Base-by-base conservation (phyloP, 2,113 vertebrate genomes). In the Pagrus major region DNA sequence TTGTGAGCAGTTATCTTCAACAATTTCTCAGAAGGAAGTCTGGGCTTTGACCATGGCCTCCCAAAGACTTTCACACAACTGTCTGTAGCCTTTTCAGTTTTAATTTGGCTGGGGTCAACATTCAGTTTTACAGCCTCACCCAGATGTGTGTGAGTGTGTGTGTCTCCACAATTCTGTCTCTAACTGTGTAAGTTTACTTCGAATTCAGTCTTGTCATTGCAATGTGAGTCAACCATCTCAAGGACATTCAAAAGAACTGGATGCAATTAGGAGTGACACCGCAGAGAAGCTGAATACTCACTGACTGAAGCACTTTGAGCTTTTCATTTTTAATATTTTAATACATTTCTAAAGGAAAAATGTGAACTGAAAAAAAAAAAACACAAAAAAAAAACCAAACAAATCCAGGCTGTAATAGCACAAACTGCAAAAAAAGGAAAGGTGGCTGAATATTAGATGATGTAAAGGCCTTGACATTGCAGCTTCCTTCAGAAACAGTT, bases 321-420 rank as follows among this genome's bases (percentile, higher is more conserved):
- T 23, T 73, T 71, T 55, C 23, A 33, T 61, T 74, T 58, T 37
- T 65, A 65, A 86, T 78, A n/a, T n/a, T n/a, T n/a, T n/a, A n/a
- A n/a, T 64, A 6, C n/a, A 70, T 70, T 73, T 73, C 6, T 46
- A 39, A 21, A 11, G 77, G 27, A 51, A 58, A 51, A 58, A 69
- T 41, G 10, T 56, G 7, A 54, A 51, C 31, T 25, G n/a, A n/a
- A n/a, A n/a, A n/a, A n/a, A n/a, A n/a, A n/a, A n/a, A n/a, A n/a
- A n/a, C 35, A 65, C 33, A 35, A 18, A 54, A 59, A 27, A 20
- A 12, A 23, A 15, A 60, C 11, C 11, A 14, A 12, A 12, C n/a
- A 21, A 20, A 63, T 63, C 27, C 18, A 46, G n/a, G 31, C 31
- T 49, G 12, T 2, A 41, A 37, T 8, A 29, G 15, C 18, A 27